Base-by-base conservation (phyloP, 2,113 vertebrate species). In the Elanus axillaris region DNA sequence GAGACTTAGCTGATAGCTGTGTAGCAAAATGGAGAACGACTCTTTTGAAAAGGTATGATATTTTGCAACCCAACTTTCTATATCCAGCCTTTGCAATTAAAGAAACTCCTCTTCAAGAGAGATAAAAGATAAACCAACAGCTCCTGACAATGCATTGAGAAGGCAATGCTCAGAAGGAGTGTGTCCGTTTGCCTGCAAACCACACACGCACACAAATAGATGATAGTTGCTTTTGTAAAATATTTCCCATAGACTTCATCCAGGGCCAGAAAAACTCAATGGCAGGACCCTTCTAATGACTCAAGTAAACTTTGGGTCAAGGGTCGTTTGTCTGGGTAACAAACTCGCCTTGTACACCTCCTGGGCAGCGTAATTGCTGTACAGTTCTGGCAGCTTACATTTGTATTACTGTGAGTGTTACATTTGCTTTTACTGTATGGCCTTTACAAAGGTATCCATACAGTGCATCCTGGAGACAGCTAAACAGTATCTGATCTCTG, bases 131-230 rank as follows among this genome's bases (percentile, higher is more conserved):
- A 58, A 74, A 29, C 10, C 16, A 32, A 47, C 7, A n/a, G 7
- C 45, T 32, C 22, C 21, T 48, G 9, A 16, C 8, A 6, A 11
- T 1, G 27, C n/a, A 11, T 11, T 14, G 45, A 52, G 53, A 45
- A 53, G 16, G 8, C 25, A 47, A 31, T 4, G 23, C 64, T 42
- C 40, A 32, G 48, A 9, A 42, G n/a, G 20, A n/a, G 29, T 2
- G n/a, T n/a, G 36, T 18, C n/a, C n/a, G n/a, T n/a, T 26, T 31
- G 81, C 40, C 45, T 63, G 72, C 27, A 36, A 55, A 18, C 21
- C 31, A 25, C 1, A 25, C 0, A 16, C 45, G 14, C 16, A 26
- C 3, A 4, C 22, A 25, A 15, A 27, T 9, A 29, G 29, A 31
- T 2, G 27, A 20, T 14, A 20, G 3, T 32, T 32, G 74, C 43